These are phyloP conservation scores for Diploptera punctata DNA, from an alignment of 2,888 invertebrate genomes.

Conservation along the genomic window DNA sequence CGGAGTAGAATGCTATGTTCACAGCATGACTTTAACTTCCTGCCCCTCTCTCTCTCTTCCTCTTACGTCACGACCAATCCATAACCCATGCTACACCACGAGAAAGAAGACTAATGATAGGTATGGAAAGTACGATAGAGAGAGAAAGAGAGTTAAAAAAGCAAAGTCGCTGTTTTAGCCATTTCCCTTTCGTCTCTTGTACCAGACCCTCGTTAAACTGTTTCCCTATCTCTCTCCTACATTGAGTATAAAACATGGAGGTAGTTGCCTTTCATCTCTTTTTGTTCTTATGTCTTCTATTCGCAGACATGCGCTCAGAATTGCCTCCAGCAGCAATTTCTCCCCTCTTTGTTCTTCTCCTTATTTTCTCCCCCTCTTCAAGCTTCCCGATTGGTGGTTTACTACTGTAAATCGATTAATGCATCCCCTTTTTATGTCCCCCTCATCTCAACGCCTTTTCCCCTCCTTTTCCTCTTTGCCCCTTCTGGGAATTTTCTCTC, in stretches of 20 bases:
- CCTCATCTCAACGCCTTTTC: too few species aligned
- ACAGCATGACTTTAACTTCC: slow-evolving; percentile 19
- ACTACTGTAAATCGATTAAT: slow-evolving; percentile 30
- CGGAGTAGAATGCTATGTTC: slow-evolving; percentile 28
- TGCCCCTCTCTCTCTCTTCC: neutral
- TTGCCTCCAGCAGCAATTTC: neutral
- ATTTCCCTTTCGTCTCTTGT: neutral
- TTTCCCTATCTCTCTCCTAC: neutral
- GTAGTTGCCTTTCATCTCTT: slow-evolving; percentile 16
- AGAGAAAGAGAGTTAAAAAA: slow-evolving; percentile 18
- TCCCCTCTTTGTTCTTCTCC: neutral
- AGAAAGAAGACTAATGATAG: slow-evolving; percentile 29
- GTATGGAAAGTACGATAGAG: slow-evolving; percentile 19
- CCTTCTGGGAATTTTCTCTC: neutral
- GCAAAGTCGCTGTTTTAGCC: slow-evolving; percentile 17
- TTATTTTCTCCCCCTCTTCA: slow-evolving; percentile 1
- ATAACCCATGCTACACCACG: slow-evolving; percentile 3
- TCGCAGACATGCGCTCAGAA: slow-evolving; percentile 1
- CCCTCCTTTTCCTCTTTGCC: neutral
- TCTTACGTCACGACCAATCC: slow-evolving; percentile 30
- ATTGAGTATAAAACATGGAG: slow-evolving; percentile 21
- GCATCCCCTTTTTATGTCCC: slow-evolving; percentile 1
- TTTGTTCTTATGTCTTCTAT: slow-evolving; percentile 18
- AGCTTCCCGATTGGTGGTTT: slow-evolving; percentile 28
- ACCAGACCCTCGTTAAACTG: neutral